phyloP scores from a whole-genome alignment of 2,888 invertebrate genomes.

The Cryptocephalus moraei region DNA sequence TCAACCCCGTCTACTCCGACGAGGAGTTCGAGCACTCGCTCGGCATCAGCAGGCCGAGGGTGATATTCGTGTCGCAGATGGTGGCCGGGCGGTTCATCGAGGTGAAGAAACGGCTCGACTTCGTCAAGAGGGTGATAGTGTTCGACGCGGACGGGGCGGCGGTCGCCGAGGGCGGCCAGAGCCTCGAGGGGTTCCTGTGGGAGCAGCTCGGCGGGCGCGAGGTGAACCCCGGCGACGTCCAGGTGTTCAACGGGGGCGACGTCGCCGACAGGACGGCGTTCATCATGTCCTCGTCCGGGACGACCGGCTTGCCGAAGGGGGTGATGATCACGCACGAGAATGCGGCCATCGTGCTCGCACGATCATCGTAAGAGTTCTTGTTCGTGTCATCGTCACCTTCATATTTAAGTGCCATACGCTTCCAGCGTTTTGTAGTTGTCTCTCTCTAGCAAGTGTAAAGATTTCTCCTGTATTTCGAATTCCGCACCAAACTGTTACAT shows the following conservation, averaged over 20 bases:
- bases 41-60: slow-evolving; percentile 53
- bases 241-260: slow-evolving; percentile 12
- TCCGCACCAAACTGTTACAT: too few relatives aligned
- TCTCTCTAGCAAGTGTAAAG: too few relatives aligned
- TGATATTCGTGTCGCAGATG: slow-evolving; percentile 53
- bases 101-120: slow-evolving; percentile 29
- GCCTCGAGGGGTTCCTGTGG: slow-evolving; percentile 5
- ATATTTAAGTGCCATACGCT: too few relatives aligned
- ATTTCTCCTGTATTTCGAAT: too few relatives aligned
- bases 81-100: slow-evolving; percentile 41
- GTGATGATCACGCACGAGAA: slow-evolving; percentile 53
- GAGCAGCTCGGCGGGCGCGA: slow-evolving; percentile 3
- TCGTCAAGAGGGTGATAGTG: slow-evolving; percentile 43
- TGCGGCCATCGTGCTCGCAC: slow-evolving; percentile 1
- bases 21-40: slow-evolving; percentile 41
- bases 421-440: too few relatives aligned
- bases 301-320: slow-evolving; percentile 58
- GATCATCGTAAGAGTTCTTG: too few relatives aligned
- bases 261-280: slow-evolving; percentile 21
- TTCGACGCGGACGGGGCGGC: slow-evolving; percentile 40
- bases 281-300: slow-evolving; percentile 55
- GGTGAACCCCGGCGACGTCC: slow-evolving; percentile 4
- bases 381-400: too few relatives aligned
- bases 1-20: slow-evolving; percentile 19
- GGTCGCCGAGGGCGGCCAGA: slow-evolving; percentile 5